Base-by-base conservation (phyloP, 2,113 vertebrate species). In the Cochlearius cochlearius region DNA sequence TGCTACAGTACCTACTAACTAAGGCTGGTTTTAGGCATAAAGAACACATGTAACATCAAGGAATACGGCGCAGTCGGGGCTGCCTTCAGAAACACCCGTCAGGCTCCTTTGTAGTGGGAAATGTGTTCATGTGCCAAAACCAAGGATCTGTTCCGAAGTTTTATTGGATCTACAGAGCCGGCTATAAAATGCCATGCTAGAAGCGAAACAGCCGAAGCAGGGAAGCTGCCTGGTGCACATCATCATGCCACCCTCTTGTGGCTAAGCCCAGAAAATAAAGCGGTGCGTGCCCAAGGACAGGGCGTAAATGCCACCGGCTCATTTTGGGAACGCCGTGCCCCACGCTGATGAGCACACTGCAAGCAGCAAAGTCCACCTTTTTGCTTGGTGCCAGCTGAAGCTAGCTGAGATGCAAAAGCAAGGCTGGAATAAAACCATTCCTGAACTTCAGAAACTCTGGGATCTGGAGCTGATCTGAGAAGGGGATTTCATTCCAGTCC, bases 191-290 rank as follows among this genome's bases (percentile, higher is more conserved):
- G 68, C 86, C 68, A 63, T 1, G 79, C 34, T 47, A 7, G 49
- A 25, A 1, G 78, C 0, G 1, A 52, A 62, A 11, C 38, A 30
- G 60, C n/a, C 3, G 5, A 19, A 41, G 63, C 32, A 15, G 11
- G 69, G 62, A 94, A n/a, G 82, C 76, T 91, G 92, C 81, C 55
- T 73, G 82, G 74, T 59, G 86, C 80, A 78, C 88, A 93, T 94
- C 92, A 29, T 85, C 92, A 93, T 97, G 96, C 96, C 96, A 91
- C 96, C 97, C 97, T 94, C 97, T 96, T 71, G 94, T 95, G 97
- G 94, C 88, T 87, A 74, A 92, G 19, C 79, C 79, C 39, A 94
- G 95, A 45, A 96, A 94, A 87, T 1, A 50, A 3, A 92, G 27
- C 7, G 0, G 12, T 5, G 7, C 2, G 4, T 2, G 3, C 38